These are phyloP conservation scores for Geothlypis trichas DNA, from an alignment of 2,113 vertebrate genomes.

Conservation along the genomic window DNA sequence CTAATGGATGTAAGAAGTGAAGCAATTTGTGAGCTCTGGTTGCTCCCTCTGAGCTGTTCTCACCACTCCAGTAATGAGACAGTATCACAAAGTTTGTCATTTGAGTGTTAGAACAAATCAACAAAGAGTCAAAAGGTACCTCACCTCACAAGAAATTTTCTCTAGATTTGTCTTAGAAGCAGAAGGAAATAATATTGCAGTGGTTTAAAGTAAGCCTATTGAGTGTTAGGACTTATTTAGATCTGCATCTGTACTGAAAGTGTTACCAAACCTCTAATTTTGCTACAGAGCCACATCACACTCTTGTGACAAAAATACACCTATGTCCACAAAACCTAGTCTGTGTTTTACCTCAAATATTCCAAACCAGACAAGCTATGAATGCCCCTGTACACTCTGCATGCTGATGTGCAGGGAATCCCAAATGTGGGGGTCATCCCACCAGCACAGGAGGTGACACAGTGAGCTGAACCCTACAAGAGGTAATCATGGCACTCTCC, in stretches of 20 bases:
- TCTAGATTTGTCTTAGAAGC: neutral
- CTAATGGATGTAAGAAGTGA: neutral
- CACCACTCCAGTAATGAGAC: neutral
- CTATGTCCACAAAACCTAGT: neutral
- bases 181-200: neutral
- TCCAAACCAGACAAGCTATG: neutral
- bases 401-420: neutral
- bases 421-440: neutral
- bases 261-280: neutral
- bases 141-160: neutral
- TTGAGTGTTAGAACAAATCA: neutral
- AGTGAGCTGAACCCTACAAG: neutral
- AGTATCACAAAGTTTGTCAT: neutral
- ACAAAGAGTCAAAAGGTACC: neutral
- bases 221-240: neutral
- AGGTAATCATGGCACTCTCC: neutral
- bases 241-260: neutral
- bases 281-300: neutral
- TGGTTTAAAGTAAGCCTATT: neutral
- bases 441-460: neutral
- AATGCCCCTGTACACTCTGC: neutral
- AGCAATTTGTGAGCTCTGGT: conserved; percentile 2
- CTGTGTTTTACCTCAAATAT: neutral
- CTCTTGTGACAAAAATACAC: neutral
- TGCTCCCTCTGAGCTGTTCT: neutral